A percentile compares a stretch with the other conserved stretches of the same genome.
These are phyloP conservation scores for Clarias pachynema DNA, from an alignment of 2,797 vertebrate genomes.

Conservation along the genomic window DNA sequence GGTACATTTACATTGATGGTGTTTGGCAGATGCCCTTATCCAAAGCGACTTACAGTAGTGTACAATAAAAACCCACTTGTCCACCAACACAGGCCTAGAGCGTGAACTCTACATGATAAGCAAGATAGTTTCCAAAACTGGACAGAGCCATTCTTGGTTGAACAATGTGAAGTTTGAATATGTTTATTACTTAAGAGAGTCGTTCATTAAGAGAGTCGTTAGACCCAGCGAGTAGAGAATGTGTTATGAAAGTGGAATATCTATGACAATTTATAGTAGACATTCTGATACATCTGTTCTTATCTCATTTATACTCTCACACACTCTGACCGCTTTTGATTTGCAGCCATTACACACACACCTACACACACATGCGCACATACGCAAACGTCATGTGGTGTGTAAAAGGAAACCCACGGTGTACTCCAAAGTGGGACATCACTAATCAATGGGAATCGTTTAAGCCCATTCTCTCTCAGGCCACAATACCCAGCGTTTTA, in stretches of 20 bases:
- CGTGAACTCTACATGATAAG: background rate
- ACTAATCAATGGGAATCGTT: conserved; percentile 76
- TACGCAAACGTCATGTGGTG: conserved; percentile 37
- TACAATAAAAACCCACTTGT: background rate
- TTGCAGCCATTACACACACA: conserved; percentile 23
- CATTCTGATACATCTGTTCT: background rate
- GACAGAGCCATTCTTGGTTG: background rate
- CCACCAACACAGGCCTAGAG: background rate
- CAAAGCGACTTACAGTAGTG: too few relatives aligned
- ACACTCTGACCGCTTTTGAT: background rate
- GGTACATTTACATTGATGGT: too few relatives aligned
- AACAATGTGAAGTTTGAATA: background rate
- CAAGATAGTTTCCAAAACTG: background rate
- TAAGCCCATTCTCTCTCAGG: conserved; percentile 69
- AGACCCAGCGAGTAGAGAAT: background rate
- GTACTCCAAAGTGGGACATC: conserved; percentile 72
- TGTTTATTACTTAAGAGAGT: background rate
- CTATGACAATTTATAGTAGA: background rate
- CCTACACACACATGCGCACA: conserved; percentile 19
- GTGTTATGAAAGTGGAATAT: background rate
- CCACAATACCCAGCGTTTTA: conserved; percentile 63
- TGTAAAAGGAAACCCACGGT: conserved; percentile 69
- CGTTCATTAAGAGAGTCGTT: background rate
- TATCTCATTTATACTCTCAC: background rate
- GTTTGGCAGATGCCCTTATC: too few relatives aligned